These are phyloP conservation scores for Prietella phreatophila DNA, from an alignment of 2,113 vertebrate species.

Conservation along the genomic window DNA sequence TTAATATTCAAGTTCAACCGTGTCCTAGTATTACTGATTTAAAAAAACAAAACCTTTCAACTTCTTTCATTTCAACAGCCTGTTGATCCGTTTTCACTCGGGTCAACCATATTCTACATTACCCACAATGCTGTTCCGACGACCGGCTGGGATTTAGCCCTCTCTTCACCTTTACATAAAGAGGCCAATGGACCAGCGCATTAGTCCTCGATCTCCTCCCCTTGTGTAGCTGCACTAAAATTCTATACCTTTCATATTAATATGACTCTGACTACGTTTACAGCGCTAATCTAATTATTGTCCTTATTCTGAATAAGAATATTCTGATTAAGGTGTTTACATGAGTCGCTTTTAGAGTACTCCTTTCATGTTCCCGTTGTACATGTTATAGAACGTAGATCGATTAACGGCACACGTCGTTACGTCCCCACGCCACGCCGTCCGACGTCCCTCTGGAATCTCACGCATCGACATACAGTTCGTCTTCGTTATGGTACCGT, in stretches of 20 bases:
- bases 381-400: no score
- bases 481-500: no score
- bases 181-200: background rate
- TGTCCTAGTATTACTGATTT: background rate
- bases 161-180: background rate
- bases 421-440: no score
- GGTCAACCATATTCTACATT: background rate
- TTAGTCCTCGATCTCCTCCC: background rate
- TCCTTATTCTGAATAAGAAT: no score
- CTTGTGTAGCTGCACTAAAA: background rate
- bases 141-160: background rate
- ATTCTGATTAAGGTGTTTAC: no score
- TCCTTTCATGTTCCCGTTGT: no score
- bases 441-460: no score
- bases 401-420: no score
- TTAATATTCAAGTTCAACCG: background rate
- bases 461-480: no score
- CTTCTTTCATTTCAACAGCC: background rate
- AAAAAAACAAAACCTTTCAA: background rate
- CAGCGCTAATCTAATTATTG: no score
- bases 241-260: background rate
- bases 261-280: no score
- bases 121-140: background rate
- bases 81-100: background rate
- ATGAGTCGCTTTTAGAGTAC: no score